These are phyloP conservation scores for Hyposoter dolosus DNA, from an alignment of 2,888 invertebrate species.

Conservation along the genomic window DNA sequence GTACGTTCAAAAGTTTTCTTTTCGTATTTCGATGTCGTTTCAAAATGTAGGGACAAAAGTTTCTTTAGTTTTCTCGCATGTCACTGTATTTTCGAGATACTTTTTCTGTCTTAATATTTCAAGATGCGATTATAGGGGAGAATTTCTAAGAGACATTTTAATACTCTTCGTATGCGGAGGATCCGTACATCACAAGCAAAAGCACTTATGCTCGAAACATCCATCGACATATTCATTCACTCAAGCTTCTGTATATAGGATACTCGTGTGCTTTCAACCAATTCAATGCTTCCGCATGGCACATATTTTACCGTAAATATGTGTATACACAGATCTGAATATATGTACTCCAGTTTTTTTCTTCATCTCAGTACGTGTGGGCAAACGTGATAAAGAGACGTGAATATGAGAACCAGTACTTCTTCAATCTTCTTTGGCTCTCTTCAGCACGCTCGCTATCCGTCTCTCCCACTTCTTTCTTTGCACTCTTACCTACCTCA, in stretches of 20 bases:
- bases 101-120: background rate
- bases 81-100: background rate
- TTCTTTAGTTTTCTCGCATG: background rate
- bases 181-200: slow-evolving; percentile 44
- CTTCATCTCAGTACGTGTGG: slow-evolving; percentile 16
- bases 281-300: slow-evolving; percentile 27
- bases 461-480: background rate
- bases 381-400: slow-evolving; percentile 37
- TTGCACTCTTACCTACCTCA: slow-evolving; percentile 12
- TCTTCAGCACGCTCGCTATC: slow-evolving; percentile 8
- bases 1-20: background rate
- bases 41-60: background rate
- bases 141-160: background rate
- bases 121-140: background rate
- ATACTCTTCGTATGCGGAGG: background rate
- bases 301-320: slow-evolving; percentile 19
- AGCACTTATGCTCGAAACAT: slow-evolving; percentile 41
- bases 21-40: background rate
- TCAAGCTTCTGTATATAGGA: slow-evolving; percentile 6
- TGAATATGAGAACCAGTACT: slow-evolving; percentile 11
- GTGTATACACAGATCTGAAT: background rate
- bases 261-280: slow-evolving; percentile 31
- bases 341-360: slow-evolving; percentile 3
- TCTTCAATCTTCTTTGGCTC: slow-evolving; percentile 30
- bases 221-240: slow-evolving; percentile 50